These are phyloP conservation scores for Thelaira solivaga DNA, from an alignment of 2,888 invertebrate genomes.

Conservation along the genomic window DNA sequence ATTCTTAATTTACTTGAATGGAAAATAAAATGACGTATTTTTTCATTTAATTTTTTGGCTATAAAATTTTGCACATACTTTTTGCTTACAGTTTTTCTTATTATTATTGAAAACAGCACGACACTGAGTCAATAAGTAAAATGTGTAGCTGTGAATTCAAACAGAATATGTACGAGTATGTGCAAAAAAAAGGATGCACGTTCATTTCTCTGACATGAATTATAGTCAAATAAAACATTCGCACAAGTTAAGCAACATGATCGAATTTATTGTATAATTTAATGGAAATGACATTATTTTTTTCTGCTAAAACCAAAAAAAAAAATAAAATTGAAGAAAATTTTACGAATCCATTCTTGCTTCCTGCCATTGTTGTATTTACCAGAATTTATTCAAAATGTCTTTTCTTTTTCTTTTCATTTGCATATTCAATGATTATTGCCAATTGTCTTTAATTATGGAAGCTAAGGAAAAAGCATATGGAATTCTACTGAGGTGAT, in stretches of 20 bases:
- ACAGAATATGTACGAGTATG: neutral
- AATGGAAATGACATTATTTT: conserved; percentile 41
- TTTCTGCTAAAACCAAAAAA: too few relatives aligned
- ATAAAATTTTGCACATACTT: conserved; percentile 8
- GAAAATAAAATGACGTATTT: neutral
- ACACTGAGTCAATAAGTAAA: conserved; percentile 26
- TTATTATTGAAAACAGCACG: conserved; percentile 23
- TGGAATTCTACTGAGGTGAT: neutral
- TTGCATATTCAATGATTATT: conserved; percentile 60
- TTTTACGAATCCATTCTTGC: neutral
- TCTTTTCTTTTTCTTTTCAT: conserved; percentile 46
- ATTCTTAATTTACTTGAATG: neutral
- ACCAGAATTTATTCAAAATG: conserved; percentile 35
- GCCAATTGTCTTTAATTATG: conserved; percentile 41
- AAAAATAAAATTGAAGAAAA: neutral
- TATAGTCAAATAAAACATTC: too few relatives aligned
- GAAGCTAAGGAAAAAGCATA: neutral
- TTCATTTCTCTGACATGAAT: too few relatives aligned
- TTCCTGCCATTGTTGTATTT: too few relatives aligned
- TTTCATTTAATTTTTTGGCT: neutral
- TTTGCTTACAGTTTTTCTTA: too few relatives aligned
- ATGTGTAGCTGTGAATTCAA: neutral
- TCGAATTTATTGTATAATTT: conserved; percentile 50
- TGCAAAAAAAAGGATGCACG: neutral
- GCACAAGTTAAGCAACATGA: conserved; percentile 18